These are phyloP conservation scores for Masticophis lateralis DNA, from an alignment of 2,797 vertebrate species.

Conservation along the genomic window DNA sequence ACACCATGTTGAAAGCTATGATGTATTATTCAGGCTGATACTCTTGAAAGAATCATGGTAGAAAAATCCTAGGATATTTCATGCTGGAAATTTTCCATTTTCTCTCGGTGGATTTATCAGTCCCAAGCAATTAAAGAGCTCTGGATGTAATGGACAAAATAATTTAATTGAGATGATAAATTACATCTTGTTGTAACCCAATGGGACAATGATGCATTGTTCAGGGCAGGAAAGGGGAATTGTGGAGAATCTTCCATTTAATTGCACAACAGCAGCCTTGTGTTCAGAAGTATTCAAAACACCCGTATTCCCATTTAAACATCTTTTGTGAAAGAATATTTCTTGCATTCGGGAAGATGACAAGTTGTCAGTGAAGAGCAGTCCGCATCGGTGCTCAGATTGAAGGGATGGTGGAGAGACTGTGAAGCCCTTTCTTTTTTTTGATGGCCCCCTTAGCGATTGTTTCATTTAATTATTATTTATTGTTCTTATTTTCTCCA, in stretches of 20 bases:
- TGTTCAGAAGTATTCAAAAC: not conserved
- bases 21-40: not conserved
- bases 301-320: not conserved
- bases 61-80: not conserved
- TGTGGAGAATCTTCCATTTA: not conserved
- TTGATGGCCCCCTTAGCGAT: not conserved
- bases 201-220: not conserved
- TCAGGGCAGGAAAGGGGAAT: not conserved
- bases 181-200: not conserved
- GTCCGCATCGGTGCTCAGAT: not conserved
- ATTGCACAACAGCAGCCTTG: not conserved
- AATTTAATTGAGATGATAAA: constrained; percentile 18
- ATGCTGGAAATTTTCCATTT: not conserved
- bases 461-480: not conserved
- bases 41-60: not conserved
- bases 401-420: not conserved
- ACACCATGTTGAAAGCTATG: not conserved
- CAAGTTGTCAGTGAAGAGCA: not conserved
- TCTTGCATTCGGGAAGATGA: not conserved
- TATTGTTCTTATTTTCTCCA: not conserved
- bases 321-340: not conserved
- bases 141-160: constrained; percentile 6
- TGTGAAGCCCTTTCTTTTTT: not conserved
- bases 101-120: constrained; percentile 4
- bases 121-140: constrained; percentile 6